Percentiles rank a stretch among this genome's conserved stretches.
phyloP scores from a whole-genome alignment of 2,113 vertebrate genomes.

The Enhydra lutris region DNA sequence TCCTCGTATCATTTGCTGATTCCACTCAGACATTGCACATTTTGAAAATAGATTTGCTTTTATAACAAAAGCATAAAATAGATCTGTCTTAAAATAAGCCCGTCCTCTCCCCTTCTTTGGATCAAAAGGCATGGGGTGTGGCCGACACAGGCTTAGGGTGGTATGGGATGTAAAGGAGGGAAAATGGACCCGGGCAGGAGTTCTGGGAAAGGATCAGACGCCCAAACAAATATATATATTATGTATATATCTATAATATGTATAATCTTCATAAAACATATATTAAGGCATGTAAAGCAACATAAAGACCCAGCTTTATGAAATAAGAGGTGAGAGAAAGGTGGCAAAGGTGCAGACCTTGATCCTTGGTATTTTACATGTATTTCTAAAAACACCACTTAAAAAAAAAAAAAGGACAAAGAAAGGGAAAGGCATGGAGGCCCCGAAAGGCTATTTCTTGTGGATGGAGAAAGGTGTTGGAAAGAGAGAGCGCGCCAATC shows the following conservation, averaged over 20 bases:
- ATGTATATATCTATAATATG: constrained; percentile 75
- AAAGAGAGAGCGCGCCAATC: background rate
- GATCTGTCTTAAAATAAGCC: constrained; percentile 80
- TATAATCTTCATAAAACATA: constrained; percentile 84
- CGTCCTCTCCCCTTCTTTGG: constrained; percentile 50
- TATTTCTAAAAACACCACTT: constrained; percentile 72
- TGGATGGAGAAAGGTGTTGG: background rate
- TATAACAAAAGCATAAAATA: constrained; percentile 84
- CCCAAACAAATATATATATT: constrained; percentile 70
- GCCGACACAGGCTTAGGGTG: constrained; percentile 29
- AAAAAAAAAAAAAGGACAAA: constrained; percentile 3
- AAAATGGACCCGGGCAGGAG: constrained; percentile 47
- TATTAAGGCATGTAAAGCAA: constrained; percentile 89
- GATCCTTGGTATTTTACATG: constrained; percentile 65
- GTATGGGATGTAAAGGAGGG: constrained; percentile 30
- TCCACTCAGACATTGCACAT: constrained; percentile 59
- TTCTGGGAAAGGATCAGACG: constrained; percentile 68
- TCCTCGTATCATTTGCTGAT: background rate
- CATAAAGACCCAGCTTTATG: constrained; percentile 85
- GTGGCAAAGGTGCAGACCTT: background rate
- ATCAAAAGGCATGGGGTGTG: constrained; percentile 68
- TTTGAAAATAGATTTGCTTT: constrained; percentile 84
- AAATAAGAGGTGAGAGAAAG: constrained; percentile 56
- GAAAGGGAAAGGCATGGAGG: constrained; percentile 16
- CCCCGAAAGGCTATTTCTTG: constrained; percentile 28